phyloP scores from a whole-genome alignment of 2,113 vertebrate species.

The Dipodomys ordii region DNA sequence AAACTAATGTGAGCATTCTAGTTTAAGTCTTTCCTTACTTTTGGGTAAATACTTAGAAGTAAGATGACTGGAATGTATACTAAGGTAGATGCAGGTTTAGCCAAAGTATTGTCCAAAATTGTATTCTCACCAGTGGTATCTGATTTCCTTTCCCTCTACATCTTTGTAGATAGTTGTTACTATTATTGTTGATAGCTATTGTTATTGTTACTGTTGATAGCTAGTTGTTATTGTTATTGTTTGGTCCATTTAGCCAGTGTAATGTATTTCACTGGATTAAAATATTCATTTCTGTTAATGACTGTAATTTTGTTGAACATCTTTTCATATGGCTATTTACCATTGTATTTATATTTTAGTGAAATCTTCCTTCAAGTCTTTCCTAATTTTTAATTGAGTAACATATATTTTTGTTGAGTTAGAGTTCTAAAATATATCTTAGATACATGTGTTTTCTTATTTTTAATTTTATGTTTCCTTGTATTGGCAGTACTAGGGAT shows the following conservation, averaged over 20 bases:
- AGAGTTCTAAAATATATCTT: not conserved
- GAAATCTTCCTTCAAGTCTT: conserved; percentile 17
- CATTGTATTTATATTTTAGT: not conserved
- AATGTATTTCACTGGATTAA: not conserved
- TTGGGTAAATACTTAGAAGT: not conserved
- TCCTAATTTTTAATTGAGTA: not conserved
- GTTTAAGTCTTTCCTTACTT: not conserved
- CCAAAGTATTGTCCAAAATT: not conserved
- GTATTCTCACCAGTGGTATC: not conserved
- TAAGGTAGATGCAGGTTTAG: not conserved
- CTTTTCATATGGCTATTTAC: not conserved
- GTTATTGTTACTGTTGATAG: not conserved
- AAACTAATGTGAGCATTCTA: not conserved
- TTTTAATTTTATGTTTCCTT: no score
- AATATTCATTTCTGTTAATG: not conserved
- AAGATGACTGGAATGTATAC: not conserved
- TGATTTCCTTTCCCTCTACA: not conserved
- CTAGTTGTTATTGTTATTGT: not conserved
- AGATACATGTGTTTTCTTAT: not conserved
- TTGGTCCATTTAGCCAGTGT: not conserved
- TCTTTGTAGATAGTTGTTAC: not conserved
- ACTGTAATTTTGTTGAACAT: not conserved
- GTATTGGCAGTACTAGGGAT: no score
- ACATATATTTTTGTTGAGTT: conserved; percentile 12
- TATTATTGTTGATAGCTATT: no score